A percentile compares a stretch with the other conserved stretches of the same genome.
These are phyloP conservation scores for Hozukius guyotensis DNA, from an alignment of 2,797 vertebrate genomes.

Conservation along the genomic window DNA sequence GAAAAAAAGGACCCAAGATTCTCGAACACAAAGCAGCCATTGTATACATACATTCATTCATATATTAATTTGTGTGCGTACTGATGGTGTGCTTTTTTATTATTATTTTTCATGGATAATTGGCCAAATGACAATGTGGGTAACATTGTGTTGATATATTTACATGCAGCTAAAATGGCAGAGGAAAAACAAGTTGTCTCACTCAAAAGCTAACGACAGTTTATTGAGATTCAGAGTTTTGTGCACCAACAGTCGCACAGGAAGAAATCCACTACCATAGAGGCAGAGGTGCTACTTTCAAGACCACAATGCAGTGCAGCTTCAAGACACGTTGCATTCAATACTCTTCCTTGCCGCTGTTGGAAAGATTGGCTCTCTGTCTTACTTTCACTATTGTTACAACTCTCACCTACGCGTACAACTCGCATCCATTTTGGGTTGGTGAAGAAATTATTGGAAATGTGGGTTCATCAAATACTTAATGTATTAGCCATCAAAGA, in stretches of 20 bases:
- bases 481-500: background rate
- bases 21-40: background rate
- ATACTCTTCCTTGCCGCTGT: background rate
- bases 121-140: background rate
- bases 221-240: background rate
- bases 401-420: background rate
- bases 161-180: background rate
- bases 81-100: background rate
- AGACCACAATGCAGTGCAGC: background rate
- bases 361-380: background rate
- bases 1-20: background rate
- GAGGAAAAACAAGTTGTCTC: background rate
- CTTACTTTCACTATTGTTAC: background rate
- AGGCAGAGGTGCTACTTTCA: background rate
- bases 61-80: background rate
- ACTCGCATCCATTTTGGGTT: background rate
- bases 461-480: background rate
- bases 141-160: background rate
- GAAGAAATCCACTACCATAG: background rate
- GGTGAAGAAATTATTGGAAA: background rate
- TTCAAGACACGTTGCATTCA: background rate
- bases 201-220: background rate
- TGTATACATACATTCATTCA: background rate
- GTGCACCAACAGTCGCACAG: background rate
- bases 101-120: background rate